phyloP scores from a whole-genome alignment of 37 sponge, comb jelly and placozoan genomes.

The Trichoplax adhaerens region DNA sequence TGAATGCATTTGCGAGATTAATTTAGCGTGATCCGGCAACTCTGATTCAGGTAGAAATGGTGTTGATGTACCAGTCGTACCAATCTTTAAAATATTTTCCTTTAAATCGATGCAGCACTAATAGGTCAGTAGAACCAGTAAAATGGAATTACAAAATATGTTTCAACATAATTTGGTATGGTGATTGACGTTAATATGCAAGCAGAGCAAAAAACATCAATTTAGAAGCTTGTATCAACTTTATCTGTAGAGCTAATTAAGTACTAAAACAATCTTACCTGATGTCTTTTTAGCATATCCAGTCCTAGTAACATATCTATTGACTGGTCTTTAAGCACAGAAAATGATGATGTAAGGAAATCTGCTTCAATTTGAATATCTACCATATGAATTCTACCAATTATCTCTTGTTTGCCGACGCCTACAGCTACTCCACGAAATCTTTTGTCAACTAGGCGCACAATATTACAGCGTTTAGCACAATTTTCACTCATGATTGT shows the following conservation, averaged over 20 bases:
- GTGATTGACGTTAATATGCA: background rate
- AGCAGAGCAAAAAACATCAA: background rate
- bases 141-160: background rate
- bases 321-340: slow-evolving; percentile 57
- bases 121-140: background rate
- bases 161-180: background rate
- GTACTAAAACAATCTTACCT: slow-evolving; percentile 25
- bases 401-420: slow-evolving; percentile 73
- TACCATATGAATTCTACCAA: slow-evolving; percentile 76
- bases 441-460: slow-evolving; percentile 69
- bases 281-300: slow-evolving; percentile 91
- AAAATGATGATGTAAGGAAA: slow-evolving; percentile 71
- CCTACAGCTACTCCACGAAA: slow-evolving; percentile 63
- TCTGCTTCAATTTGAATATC: slow-evolving; percentile 67
- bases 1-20: too few species aligned
- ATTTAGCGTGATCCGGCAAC: slow-evolving; percentile 18
- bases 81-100: slow-evolving; percentile 47
- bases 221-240: background rate
- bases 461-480: slow-evolving; percentile 72
- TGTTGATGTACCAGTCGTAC: slow-evolving; percentile 51
- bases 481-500: slow-evolving; percentile 62
- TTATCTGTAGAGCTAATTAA: background rate
- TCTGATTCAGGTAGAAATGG: slow-evolving; percentile 67
- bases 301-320: slow-evolving; percentile 83
- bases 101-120: slow-evolving; percentile 84